Conservation (phyloP, 2,888 invertebrate genomes). For the Eristalis pertinax region DNA sequence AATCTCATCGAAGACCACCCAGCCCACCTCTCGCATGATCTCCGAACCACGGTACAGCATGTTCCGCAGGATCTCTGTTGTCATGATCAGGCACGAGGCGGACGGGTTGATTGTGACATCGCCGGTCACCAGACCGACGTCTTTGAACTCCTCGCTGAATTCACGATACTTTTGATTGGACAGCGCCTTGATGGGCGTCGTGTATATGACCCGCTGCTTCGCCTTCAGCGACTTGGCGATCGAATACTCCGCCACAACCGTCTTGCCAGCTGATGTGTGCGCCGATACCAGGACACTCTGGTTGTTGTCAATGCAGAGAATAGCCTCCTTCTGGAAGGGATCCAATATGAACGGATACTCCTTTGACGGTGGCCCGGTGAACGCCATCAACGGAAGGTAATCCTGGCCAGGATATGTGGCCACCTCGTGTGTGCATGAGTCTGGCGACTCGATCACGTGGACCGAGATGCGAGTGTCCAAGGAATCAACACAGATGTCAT, state of each 20-base stretch:
- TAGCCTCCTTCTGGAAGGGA: slow-evolving; percentile 98
- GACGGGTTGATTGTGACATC: slow-evolving; percentile 99
- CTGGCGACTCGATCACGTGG: slow-evolving; percentile 93
- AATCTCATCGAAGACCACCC: slow-evolving; percentile 99
- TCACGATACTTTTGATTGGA: slow-evolving; percentile 99
- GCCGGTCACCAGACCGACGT: slow-evolving; percentile 99
- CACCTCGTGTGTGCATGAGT: slow-evolving; percentile 98
- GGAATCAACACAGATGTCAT: slow-evolving; percentile 86
- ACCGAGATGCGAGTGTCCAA: slow-evolving; percentile 91
- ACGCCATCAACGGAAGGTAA: slow-evolving; percentile 85
- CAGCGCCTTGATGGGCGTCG: slow-evolving; percentile 99
- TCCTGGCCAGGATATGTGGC: slow-evolving; percentile 94
- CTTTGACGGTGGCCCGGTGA: slow-evolving; percentile 89
- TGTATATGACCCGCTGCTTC: slow-evolving; percentile 99
- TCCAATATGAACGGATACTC: slow-evolving; percentile 97
- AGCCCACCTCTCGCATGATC: slow-evolving; percentile 99
- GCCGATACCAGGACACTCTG: slow-evolving; percentile 99
- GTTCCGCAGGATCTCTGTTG: slow-evolving; percentile 99
- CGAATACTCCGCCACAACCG: slow-evolving; percentile 98
- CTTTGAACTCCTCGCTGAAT: slow-evolving; percentile 97
- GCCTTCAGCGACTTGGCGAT: slow-evolving; percentile 96
- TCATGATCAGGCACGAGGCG: slow-evolving; percentile 99
- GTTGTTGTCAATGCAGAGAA: slow-evolving; percentile 97
- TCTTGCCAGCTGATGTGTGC: slow-evolving; percentile 99
- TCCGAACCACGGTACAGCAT: slow-evolving; percentile 99